A percentile compares a stretch with the other conserved stretches of the same genome.
phyloP scores from a whole-genome alignment of 2,113 vertebrate genomes.

The Excalfactoria chinensis region DNA sequence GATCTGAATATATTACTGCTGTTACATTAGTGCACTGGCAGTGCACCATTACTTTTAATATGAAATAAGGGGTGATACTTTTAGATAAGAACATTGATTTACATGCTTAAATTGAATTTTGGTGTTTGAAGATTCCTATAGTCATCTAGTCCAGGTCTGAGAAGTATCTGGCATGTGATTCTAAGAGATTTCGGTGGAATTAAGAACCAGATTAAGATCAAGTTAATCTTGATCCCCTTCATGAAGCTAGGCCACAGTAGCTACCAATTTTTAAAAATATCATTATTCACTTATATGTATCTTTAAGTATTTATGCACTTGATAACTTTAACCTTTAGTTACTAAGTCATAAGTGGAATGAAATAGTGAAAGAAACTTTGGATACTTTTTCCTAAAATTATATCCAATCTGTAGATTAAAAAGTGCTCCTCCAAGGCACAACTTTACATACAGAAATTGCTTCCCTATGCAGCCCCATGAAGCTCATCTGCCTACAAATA shows the following conservation, averaged over 20 bases:
- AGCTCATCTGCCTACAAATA: neutral
- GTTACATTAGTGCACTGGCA: too few species aligned
- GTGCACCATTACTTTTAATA: fast-evolving
- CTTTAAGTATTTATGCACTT: neutral
- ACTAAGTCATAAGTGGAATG: neutral
- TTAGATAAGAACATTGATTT: neutral
- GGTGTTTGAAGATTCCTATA: neutral
- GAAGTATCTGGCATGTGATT: neutral
- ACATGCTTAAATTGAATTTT: neutral
- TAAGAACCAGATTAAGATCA: neutral
- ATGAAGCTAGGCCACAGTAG: neutral
- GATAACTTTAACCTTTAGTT: neutral
- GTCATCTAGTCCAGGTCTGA: neutral
- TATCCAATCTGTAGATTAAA: neutral
- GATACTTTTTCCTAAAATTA: neutral
- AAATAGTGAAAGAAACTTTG: neutral
- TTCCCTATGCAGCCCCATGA: neutral
- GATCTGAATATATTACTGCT: neutral
- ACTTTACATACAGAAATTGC: neutral
- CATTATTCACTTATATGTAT: neutral
- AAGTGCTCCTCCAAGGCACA: neutral
- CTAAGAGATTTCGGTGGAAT: neutral
- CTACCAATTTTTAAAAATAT: neutral
- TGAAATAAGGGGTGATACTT: neutral
- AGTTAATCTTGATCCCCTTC: neutral